Evolutionary conservation across 2,888 invertebrate species (phyloP).

Genomic region (Drosophila robusta): DNA sequence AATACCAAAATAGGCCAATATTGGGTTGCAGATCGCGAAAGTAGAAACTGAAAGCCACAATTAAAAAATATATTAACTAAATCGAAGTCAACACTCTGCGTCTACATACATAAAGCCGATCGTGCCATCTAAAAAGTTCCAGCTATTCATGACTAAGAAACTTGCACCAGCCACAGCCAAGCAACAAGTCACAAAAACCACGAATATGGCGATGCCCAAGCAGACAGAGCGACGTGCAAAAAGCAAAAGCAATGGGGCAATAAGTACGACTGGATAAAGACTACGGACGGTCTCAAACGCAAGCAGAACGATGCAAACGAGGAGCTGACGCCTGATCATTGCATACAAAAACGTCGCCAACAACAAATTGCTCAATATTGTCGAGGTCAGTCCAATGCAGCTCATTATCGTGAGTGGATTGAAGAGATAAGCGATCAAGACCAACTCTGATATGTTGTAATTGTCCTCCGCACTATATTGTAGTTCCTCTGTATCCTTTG

Average conservation of each 20-base stretch:
- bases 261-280: conserved; percentile 92
- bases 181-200: conserved; percentile 64
- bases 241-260: conserved; percentile 91
- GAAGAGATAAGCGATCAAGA: conserved; percentile 92
- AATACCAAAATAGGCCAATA: conserved; percentile 99
- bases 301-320: conserved; percentile 89
- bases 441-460: conserved; percentile 87
- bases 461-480: conserved; percentile 83
- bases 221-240: conserved; percentile 56
- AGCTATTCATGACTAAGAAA: conserved; percentile 88
- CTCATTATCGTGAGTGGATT: conserved; percentile 95
- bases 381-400: conserved; percentile 95
- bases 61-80: neutral
- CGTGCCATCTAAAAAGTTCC: conserved; percentile 89
- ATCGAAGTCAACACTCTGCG: neutral
- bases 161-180: conserved; percentile 64
- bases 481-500: conserved; percentile 87
- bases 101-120: conserved; percentile 93
- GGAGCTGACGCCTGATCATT: conserved; percentile 88
- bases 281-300: conserved; percentile 93
- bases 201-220: conserved; percentile 40
- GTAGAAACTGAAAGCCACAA: conserved; percentile 88
- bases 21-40: conserved; percentile 98
- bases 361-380: conserved; percentile 94
- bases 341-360: conserved; percentile 90